A percentile compares a stretch with the other conserved stretches of the same genome.
Evolutionary conservation across 2,888 invertebrate species (phyloP).

Genomic region (Prosapia bicincta): DNA sequence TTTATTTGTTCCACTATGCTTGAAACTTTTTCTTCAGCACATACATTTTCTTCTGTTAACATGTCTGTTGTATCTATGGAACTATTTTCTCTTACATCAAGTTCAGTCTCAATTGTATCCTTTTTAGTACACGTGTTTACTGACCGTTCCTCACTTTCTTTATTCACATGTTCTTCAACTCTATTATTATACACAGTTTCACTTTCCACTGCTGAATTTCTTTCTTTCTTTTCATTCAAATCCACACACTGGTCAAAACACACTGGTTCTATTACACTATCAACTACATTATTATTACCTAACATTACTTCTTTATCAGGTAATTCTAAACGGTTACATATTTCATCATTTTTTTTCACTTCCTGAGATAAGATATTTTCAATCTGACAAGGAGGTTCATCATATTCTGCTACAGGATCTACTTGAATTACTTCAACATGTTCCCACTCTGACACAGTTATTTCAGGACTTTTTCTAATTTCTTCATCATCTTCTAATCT

Average conservation of each 20-base stretch:
- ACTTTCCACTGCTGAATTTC: not conserved
- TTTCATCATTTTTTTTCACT: not conserved
- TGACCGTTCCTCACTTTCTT: not conserved
- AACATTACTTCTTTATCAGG: not conserved
- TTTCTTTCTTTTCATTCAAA: not conserved
- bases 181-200: not conserved
- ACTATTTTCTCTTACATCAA: not conserved
- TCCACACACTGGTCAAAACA: not conserved
- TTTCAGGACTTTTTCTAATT: conserved; percentile 25
- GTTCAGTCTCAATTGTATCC: not conserved
- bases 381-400: not conserved
- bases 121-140: not conserved
- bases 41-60: not conserved
- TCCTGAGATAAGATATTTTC: not conserved
- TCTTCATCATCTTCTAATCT: conserved; percentile 12
- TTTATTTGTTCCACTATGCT: not conserved
- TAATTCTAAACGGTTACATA: not conserved
- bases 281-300: not conserved
- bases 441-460: conserved; percentile 19
- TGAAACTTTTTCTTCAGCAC: not conserved
- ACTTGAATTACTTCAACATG: conserved; percentile 17
- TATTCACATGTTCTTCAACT: not conserved
- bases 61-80: not conserved
- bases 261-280: not conserved
- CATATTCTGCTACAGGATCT: conserved; percentile 14